Base-by-base conservation (phyloP, 2,113 vertebrate genomes). In the Oreochromis niloticus region DNA sequence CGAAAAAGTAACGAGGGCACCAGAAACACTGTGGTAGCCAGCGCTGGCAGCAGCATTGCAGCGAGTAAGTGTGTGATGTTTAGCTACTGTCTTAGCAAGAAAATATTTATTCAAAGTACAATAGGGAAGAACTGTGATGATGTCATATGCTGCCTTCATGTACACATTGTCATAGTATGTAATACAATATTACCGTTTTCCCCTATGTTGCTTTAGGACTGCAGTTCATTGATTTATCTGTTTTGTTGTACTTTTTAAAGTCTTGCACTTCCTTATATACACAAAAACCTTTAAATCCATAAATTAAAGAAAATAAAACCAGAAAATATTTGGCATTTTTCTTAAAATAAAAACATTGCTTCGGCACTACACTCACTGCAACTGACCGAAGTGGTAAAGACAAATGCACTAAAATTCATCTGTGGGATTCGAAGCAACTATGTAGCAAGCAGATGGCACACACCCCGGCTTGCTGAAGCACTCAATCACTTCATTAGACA, bases 401-500 rank as follows among this genome's bases (percentile, higher is more conserved):
- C 54, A 52, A 84, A 81, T 27, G 16, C 27, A 85, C 82, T 83
- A 63, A 89, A 43, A 78, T 39, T 92, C 68, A 92, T 91, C 88
- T 84, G 89, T 9, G 57, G 56, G 73, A 93, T 86, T 94, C 61
- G 89, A 93, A 92, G 80, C 13, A 68, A 54, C 71, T 41, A 71
- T 39, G 81, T 71, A 86, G 56, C 43, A 81, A 92, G 86, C 94
- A 94, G 92, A 94, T 94, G 94, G 94, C 88, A 82, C 56, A 80
- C 83, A 89, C 85, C 78, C 78, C 39, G 17, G 85, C 85, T 81
- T 87, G 59, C 87, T 66, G 82, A 90, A 90, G 85, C 89, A 84
- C 90, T 93, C 94, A 86, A 90, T 94, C 91, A 93, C 94, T 87
- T 92, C 89, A 92, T 94, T 90, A 91, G 88, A 94, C 91, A 86